Evolutionary conservation across 2,797 vertebrate genomes (phyloP), one percentile per base, ranked within the genome.

Genomic region (Oryzias dopingdopingensis): DNA sequence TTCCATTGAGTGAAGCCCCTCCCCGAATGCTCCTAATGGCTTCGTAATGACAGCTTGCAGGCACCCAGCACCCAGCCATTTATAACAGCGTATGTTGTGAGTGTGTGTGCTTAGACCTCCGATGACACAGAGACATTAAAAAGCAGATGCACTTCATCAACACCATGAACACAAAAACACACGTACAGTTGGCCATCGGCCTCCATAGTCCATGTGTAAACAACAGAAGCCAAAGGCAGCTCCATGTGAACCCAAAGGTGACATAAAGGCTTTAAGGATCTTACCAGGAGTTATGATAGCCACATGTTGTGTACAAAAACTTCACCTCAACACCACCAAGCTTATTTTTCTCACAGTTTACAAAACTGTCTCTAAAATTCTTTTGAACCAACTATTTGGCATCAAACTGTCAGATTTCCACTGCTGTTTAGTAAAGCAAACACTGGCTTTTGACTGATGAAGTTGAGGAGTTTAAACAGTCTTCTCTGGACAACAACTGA

Each of bases 1-100:
- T 81, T 84, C 47, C 1, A 32, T 77, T 77, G 75, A 12, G 60
- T 82, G 82, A 65, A 67, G 79, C 82, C 82, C 74, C 78, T 74
- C 79, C 77, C 74, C 80, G 74, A 81, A 79, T 70, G 82, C 74
- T 86, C 65, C 85, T 90, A 90, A 90, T 89, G 88, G 84, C 67
- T 86, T 89, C 79, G 86, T 89, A 90, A 90, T 88, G 85, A 88
- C 86, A 87, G 79, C 88, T 90, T 83, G 79, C 83, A 89, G 88
- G 88, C 88, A 86, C 60, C 74, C 77, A 79, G 87, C 75, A 86
- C 81, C 74, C 80, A 44, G 64, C 74, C 84, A 88, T 90, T 86
- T 88, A 86, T 85, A 87, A 83, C 77, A 67, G 86, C 76, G 75
- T 53, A 73, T 52, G 56, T 26, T 20, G 44, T 41, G 45, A 53